These are phyloP conservation scores for Struthio camelus DNA, from an alignment of 2,113 vertebrate genomes.

Conservation along the genomic window DNA sequence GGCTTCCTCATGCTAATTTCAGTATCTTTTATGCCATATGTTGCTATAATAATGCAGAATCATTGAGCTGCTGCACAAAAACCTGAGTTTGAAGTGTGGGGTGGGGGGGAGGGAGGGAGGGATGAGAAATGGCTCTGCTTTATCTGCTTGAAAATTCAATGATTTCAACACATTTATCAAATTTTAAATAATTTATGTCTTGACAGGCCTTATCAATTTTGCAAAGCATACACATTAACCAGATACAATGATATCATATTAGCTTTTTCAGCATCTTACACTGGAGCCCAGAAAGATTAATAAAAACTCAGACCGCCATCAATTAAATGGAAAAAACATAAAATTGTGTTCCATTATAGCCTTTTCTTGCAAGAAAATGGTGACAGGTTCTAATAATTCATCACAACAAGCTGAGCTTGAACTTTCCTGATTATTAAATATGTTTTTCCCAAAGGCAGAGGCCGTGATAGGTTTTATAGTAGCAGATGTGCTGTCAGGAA, in stretches of 20 bases:
- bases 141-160: conserved; percentile 72
- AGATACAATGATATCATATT: conserved; percentile 77
- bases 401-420: conserved; percentile 87
- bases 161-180: conserved; percentile 80
- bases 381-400: conserved; percentile 90
- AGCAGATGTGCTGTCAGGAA: conserved; percentile 85
- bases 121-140: conserved; percentile 65
- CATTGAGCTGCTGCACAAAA: conserved; percentile 10
- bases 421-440: conserved; percentile 92
- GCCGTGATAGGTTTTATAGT: conserved; percentile 77
- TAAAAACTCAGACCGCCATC: conserved; percentile 76
- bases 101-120: not conserved
- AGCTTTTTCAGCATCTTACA: conserved; percentile 75
- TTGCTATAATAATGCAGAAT: not conserved
- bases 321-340: conserved; percentile 72
- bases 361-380: conserved; percentile 76
- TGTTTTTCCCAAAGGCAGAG: conserved; percentile 73
- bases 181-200: conserved; percentile 78
- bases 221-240: conserved; percentile 72
- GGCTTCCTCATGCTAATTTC: not conserved
- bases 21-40: not conserved
- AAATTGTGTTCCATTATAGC: conserved; percentile 76
- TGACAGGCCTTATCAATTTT: conserved; percentile 78
- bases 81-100: not conserved
- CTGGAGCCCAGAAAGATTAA: conserved; percentile 75